A percentile compares a stretch with the other conserved stretches of the same genome.
phyloP scores from a whole-genome alignment of 2,888 invertebrate species.

The Hirtodrosophila confusa region DNA sequence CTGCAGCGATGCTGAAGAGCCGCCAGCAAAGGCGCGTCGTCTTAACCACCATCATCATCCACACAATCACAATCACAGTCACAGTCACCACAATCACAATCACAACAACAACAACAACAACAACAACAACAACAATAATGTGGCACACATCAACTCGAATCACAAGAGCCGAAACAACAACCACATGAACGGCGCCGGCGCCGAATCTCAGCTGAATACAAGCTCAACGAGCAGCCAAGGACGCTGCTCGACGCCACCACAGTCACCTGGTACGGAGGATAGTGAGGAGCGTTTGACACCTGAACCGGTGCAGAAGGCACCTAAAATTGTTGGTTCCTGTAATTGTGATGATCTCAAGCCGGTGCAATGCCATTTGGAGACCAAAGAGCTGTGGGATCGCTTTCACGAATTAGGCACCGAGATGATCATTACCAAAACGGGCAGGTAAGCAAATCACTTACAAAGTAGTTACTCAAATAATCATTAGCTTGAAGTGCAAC shows the following conservation, averaged over 20 bases:
- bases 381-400: constrained; percentile 98
- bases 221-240: constrained; percentile 81
- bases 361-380: constrained; percentile 96
- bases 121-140: constrained; percentile 53
- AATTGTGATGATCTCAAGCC: constrained; percentile 93
- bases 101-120: constrained; percentile 45
- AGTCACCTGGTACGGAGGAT: constrained; percentile 83
- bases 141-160: constrained; percentile 46
- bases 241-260: constrained; percentile 84
- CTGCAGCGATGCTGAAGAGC: constrained; percentile 88
- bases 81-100: constrained; percentile 18
- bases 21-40: constrained; percentile 79
- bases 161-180: constrained; percentile 51
- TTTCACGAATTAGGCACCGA: constrained; percentile 97
- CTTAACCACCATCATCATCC: constrained; percentile 66
- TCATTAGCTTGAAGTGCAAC: constrained; percentile 29
- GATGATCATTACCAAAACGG: constrained; percentile 99
- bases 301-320: constrained; percentile 84
- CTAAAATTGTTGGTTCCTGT: constrained; percentile 87
- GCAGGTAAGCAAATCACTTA: constrained; percentile 88
- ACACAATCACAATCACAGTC: constrained; percentile 34
- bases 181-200: constrained; percentile 49
- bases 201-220: constrained; percentile 70
- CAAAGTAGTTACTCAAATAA: constrained; percentile 17
- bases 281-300: constrained; percentile 83